phyloP scores from a whole-genome alignment of 2,797 vertebrate species.

The Glyptemys insculpta region DNA sequence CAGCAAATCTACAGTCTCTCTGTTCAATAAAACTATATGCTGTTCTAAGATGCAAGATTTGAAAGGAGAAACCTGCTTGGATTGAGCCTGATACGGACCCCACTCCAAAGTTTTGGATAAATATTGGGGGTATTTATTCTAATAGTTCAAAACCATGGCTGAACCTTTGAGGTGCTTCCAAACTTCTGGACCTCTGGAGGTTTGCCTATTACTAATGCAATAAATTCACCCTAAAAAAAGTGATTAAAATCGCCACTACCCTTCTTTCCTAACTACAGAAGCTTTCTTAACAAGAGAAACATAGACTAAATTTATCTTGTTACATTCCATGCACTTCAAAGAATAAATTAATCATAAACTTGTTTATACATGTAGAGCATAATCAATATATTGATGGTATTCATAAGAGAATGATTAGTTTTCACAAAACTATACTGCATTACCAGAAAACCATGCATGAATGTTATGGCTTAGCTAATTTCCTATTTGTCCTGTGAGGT shows the following conservation, averaged over 20 bases:
- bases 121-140: not conserved
- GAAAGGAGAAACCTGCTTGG: not conserved
- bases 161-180: not conserved
- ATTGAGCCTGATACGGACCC: not conserved
- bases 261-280: not conserved
- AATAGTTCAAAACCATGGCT: not conserved
- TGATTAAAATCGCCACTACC: accelerated
- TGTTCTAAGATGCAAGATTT: not conserved
- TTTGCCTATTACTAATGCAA: not conserved
- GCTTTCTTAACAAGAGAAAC: not conserved
- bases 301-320: not conserved
- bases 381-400: not conserved
- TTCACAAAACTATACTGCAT: accelerated
- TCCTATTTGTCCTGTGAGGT: not conserved
- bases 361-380: no score
- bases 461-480: not conserved
- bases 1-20: not conserved
- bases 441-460: not conserved
- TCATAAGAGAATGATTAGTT: not conserved
- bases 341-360: accelerated
- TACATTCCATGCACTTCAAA: not conserved
- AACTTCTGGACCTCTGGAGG: not conserved
- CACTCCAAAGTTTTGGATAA: not conserved
- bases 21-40: not conserved
- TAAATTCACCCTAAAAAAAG: not conserved